Base-by-base conservation (phyloP, 1,140 invertebrate species). In the Drosophila sechellia region DNA sequence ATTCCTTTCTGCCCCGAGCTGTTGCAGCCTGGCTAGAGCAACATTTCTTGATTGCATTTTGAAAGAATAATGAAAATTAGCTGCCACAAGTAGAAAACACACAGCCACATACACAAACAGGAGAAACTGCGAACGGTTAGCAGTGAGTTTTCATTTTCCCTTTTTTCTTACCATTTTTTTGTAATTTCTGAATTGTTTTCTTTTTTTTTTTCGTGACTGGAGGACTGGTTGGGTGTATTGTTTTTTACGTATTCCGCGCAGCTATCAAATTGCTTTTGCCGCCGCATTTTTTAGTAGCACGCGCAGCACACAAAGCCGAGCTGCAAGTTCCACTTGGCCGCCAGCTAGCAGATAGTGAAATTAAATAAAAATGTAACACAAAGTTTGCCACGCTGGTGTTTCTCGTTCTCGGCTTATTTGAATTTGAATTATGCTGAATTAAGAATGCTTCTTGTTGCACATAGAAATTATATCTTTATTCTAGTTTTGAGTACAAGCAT, bases 51-150 rank as follows among this genome's bases (percentile, higher is more conserved):
- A 86, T 86, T 86, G 83, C 83, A 86, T 86, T 86, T 87, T 86
- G 75, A 86, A 86, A 86, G 83, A 86, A 86, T 86, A 86, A 86
- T 86, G 83, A 86, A 86, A 86, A 86, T 86, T 86, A 86, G 83
- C 83, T 87, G 83, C 83, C 83, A 76, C 83, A 79, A 87, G 81
- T 78, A 75, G 72, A 39, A 55, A 35, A 60, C 57, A 61, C 45
- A 73, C 46, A 61, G 40, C 64, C 43, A 56, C 50, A 60, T 27
- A 17, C 56, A 48, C 52, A 60, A 27, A 11, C 22, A 40, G 55
- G 40, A 46, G 42, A 72, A 52, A 59, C 59, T 58, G 25, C 10
- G 35, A 61, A 69, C 61, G 70, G 61, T 49, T 45, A 75, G 49
- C 63, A 66, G 63, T 77, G 57, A 50, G 72, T 85, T 83, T 83